A percentile compares a stretch with the other conserved stretches of the same genome.
These are phyloP conservation scores for Cyanistes caeruleus DNA, from an alignment of 2,113 vertebrate genomes.

Conservation along the genomic window DNA sequence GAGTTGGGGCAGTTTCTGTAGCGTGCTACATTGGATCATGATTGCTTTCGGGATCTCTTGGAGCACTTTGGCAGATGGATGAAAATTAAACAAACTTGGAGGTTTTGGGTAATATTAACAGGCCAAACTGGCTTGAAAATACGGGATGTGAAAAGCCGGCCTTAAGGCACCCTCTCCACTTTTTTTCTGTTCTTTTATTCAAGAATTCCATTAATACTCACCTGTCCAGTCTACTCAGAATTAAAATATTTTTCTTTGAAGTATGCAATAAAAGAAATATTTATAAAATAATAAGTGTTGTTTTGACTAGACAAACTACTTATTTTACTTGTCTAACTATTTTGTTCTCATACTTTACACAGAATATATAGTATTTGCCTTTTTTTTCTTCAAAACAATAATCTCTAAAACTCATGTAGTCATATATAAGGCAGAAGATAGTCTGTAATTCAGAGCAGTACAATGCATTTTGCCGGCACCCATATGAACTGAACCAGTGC, in stretches of 20 bases:
- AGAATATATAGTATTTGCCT: not conserved
- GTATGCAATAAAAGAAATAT: not conserved
- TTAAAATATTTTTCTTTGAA: constrained; percentile 33
- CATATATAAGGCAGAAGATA: not conserved
- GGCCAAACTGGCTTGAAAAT: not conserved
- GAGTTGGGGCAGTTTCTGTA: not conserved
- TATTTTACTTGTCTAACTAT: constrained; percentile 8
- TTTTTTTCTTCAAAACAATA: not conserved
- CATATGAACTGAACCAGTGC: not conserved
- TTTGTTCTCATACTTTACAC: not conserved
- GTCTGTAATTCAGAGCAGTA: not conserved
- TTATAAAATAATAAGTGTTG: constrained; percentile 9
- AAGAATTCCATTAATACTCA: constrained; percentile 11
- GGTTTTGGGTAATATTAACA: not conserved
- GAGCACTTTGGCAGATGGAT: not conserved
- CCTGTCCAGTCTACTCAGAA: constrained; percentile 25
- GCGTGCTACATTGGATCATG: not conserved
- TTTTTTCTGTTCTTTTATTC: not conserved
- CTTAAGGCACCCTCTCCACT: not conserved
- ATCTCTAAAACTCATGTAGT: not conserved
- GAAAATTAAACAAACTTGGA: not conserved
- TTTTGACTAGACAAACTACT: constrained; percentile 44
- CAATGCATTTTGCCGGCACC: not conserved
- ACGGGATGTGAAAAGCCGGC: not conserved
- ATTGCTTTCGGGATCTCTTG: not conserved